These are phyloP conservation scores for Astreopora myriophthalma DNA, from an alignment of 64 coral and sea anemone species.

Conservation along the genomic window DNA sequence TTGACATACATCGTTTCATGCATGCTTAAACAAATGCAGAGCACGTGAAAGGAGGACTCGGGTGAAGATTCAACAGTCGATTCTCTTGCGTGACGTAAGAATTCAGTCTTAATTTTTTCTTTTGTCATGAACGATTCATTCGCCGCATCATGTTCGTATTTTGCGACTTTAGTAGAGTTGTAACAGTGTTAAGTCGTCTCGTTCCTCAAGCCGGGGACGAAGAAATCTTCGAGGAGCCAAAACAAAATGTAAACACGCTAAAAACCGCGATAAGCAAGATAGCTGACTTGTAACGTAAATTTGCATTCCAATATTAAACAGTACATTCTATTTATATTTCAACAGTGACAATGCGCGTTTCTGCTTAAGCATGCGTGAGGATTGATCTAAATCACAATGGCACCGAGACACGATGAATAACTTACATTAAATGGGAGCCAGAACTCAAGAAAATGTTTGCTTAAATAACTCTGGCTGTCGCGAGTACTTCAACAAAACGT, in stretches of 20 bases:
- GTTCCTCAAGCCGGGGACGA: not conserved
- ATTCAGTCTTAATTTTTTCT: not conserved
- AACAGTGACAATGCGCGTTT: slow-evolving; percentile 13
- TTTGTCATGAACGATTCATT: not conserved
- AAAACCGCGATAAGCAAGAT: not conserved
- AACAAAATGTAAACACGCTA: slow-evolving; percentile 7
- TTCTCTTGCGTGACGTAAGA: not conserved
- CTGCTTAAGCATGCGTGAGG: slow-evolving; percentile 19
- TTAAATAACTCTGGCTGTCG: not conserved
- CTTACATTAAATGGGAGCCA: not conserved
- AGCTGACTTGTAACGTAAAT: slow-evolving; percentile 2
- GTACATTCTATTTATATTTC: slow-evolving; percentile 9
- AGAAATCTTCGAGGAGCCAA: not conserved
- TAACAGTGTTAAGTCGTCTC: not conserved
- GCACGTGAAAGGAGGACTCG: not conserved
- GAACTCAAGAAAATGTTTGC: not conserved
- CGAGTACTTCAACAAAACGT: not conserved
- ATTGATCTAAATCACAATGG: not conserved
- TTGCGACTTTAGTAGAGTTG: not conserved
- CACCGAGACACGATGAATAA: not conserved
- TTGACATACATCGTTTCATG: not conserved
- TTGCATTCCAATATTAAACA: slow-evolving; percentile 48
- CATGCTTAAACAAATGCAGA: not conserved
- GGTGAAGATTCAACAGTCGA: not conserved
- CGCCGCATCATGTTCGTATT: not conserved